Base-by-base conservation (phyloP, 2,113 vertebrate species). In the Eulacestoma nigropectus region DNA sequence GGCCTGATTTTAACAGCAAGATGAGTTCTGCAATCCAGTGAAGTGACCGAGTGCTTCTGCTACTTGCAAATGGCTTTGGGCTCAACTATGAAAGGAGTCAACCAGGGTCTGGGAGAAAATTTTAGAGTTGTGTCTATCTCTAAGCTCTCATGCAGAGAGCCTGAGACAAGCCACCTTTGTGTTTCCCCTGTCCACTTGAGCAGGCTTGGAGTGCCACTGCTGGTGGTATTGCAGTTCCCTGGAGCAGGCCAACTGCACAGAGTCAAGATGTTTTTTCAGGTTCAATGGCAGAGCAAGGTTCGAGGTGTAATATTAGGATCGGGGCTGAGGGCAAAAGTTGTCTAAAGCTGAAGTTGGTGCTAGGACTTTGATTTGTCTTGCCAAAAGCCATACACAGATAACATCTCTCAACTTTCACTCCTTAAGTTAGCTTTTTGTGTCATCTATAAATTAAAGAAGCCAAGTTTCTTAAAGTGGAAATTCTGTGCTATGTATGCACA, bases 21-120 rank as follows among this genome's bases (percentile, higher is more conserved):
- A n/a, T 25, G 26, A 69, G 37, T 11, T 76, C 57, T 73, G 63
- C 27, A 65, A 20, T 11, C 7, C 10, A 8, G 6, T 12, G 47
- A 42, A 56, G 81, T 59, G 7, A 22, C 23, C 12, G 32, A 37
- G 20, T 50, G n/a, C 60, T 86, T 56, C 41, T 44, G 7, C 37
- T 37, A 0, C 16, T 33, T 44, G 53, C 4, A 78, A 60, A 22
- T 37, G 27, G 17, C 15, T 84, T 89, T 46, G 65, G 74, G 46
- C 9, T 60, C 26, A 53, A 4, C 18, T 2, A 0, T 20, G 32
- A 42, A 59, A 44, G 26, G 26, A 42, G 16, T 46, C 49, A 41
- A 0, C 3, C 0, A 1, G 14, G 22, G 6, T 20, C 22, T 50
- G 41, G 16, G 42, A 41, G 32, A 27, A 75, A 50, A 11, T 23